A percentile compares a stretch with the other conserved stretches of the same genome.
phyloP scores from a whole-genome alignment of 2,888 invertebrate genomes.

The Apeira syringaria region DNA sequence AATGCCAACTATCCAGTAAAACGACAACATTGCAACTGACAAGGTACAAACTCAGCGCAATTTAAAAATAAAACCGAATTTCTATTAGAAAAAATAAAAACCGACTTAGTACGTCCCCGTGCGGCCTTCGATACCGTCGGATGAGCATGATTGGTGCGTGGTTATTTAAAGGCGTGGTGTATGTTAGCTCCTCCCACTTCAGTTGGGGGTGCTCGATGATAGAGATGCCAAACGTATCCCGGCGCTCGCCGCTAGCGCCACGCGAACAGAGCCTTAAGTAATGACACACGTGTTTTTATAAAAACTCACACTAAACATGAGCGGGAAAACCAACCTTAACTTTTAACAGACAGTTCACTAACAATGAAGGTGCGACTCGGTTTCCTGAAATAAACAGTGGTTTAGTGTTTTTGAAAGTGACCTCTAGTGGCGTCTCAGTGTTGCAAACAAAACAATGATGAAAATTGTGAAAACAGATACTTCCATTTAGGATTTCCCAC shows the following conservation, averaged over 20 bases:
- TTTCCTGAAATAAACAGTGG: conserved; percentile 25
- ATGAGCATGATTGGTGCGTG: conserved; percentile 51
- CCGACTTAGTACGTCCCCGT: conserved; percentile 75
- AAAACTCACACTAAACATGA: conserved; percentile 26
- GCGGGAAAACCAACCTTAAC: conserved; percentile 19
- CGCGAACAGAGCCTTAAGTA: conserved; percentile 54
- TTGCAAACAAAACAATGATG: conserved; percentile 39
- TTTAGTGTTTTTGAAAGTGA: conserved; percentile 55
- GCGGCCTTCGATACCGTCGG: conserved; percentile 66
- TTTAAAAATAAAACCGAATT: conserved; percentile 66
- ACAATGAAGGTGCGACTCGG: conserved; percentile 21
- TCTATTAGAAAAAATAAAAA: conserved; percentile 69
- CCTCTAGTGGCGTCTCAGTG: conserved; percentile 51
- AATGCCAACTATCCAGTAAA: conserved; percentile 52
- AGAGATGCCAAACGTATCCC: conserved; percentile 71
- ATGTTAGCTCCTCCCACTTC: conserved; percentile 61
- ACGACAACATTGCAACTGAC: conserved; percentile 64
- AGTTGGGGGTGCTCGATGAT: conserved; percentile 64
- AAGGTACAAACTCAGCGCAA: conserved; percentile 52
- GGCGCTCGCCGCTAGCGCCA: conserved; percentile 79
- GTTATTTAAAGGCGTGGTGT: conserved; percentile 61
- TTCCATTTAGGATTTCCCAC: conserved; percentile 48
- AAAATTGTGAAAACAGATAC: conserved; percentile 35
- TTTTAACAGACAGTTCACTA: conserved; percentile 17
- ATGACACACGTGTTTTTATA: conserved; percentile 53